Evolutionary conservation across 1,140 invertebrate species (phyloP), one percentile per base, ranked within the genome.

Genomic region (Radopholus similis): DNA sequence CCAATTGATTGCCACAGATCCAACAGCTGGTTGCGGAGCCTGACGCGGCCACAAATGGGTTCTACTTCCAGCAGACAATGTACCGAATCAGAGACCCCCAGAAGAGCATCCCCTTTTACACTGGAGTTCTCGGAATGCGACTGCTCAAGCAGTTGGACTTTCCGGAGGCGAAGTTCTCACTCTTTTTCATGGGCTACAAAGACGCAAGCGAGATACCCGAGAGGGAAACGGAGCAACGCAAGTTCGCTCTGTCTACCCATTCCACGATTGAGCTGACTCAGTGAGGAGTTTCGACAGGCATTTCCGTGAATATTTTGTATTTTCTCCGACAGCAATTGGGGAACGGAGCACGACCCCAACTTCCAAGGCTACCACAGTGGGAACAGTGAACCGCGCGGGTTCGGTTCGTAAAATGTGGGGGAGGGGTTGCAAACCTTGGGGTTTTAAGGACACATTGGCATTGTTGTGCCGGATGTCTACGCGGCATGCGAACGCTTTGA

Each of bases 1-100:
- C n/a, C n/a, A n/a, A n/a, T n/a, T n/a, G n/a, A n/a, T n/a, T n/a
- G n/a, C n/a, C 30, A 4, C 47, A 75, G 73, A 77, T 75, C 30
- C 23, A 40, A 4, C 54, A 57, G 9, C 55, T 75, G 23, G 64
- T 75, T 35, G 23, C 44, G 38, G 60, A 73, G 34, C 35, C 66
- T 4, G 70, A 76, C 42, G 63, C 62, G 13, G 56, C 73, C 30
- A 78, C 77, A 8, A 67, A 91, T 89, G 90, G 91, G 57, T 95
- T 91, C 80, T 87, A 95, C 64, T 90, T 95, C 82, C 92, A 95
- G 86, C 92, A 95, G 87, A 95, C 92, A 8, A 96, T 95, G 93
- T 91, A 90, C 77, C 87, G 92, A 60, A 92, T 95, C 54, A 95
- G 94, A 83, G 92, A 95, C 83, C 66, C 92, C 1, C 75, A 88